A percentile compares a stretch with the other conserved stretches of the same genome.
Conservation (phyloP, 2,888 invertebrate genomes). For the Oligia fasciuncula region DNA sequence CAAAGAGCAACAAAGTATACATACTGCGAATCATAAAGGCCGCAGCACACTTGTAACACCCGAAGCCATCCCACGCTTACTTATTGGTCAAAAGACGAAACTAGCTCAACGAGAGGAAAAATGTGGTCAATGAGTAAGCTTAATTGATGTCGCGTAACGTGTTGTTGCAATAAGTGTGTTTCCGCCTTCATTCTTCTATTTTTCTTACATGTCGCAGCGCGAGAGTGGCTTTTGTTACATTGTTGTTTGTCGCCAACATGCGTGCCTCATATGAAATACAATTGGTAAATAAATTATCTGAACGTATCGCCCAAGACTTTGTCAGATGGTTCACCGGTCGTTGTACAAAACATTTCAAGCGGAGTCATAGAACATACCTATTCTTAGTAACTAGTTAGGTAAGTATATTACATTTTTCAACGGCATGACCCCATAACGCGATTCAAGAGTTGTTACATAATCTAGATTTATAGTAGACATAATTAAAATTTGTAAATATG, state of each 20-base stretch:
- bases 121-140: too few species aligned
- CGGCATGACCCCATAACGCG: conserved; percentile 52
- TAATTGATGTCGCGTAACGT: too few species aligned
- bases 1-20: not conserved
- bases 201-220: not conserved
- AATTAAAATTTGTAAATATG: conserved; percentile 60
- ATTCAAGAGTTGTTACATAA: conserved; percentile 51
- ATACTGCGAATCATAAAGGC: not conserved
- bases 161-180: too few species aligned
- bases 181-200: not conserved
- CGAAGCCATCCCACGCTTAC: too few species aligned
- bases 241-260: not conserved
- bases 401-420: conserved; percentile 62
- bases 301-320: not conserved
- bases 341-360: conserved; percentile 65
- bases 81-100: too few species aligned
- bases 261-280: not conserved
- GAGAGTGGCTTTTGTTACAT: not conserved
- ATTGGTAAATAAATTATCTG: not conserved
- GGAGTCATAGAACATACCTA: conserved; percentile 67
- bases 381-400: conserved; percentile 70
- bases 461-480: conserved; percentile 54
- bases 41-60: too few species aligned
- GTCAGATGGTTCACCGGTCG: not conserved
- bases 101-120: too few species aligned